A percentile compares a stretch with the other conserved stretches of the same genome.
phyloP scores from a whole-genome alignment of 2,888 invertebrate species.

The Rapana venosa region DNA sequence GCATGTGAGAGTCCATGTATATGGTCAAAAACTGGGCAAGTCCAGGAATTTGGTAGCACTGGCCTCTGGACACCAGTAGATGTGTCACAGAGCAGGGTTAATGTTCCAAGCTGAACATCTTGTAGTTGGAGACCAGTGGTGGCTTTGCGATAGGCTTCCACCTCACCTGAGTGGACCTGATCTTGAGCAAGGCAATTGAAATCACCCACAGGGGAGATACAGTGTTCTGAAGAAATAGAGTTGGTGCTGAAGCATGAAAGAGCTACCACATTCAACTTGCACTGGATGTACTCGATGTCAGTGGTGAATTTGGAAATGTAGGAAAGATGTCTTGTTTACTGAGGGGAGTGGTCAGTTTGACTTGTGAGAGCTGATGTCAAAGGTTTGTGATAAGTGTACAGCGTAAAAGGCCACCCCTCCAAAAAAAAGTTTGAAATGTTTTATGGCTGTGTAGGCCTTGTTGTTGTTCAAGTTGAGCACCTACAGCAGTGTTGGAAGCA shows the following conservation, averaged over 20 bases:
- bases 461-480: conserved; percentile 36
- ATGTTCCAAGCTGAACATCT: conserved; percentile 7
- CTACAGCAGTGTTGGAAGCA: conserved; percentile 37
- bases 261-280: conserved; percentile 42
- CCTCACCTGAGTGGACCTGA: conserved; percentile 35
- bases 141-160: conserved; percentile 22
- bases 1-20: conserved; percentile 42
- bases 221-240: conserved; percentile 23
- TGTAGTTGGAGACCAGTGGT: conserved; percentile 34
- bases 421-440: conserved; percentile 29
- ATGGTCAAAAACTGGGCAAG: conserved; percentile 32
- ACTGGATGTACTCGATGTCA: conserved; percentile 32
- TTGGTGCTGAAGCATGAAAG: conserved; percentile 39
- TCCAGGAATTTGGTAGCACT: conserved; percentile 31
- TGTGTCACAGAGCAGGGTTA: conserved; percentile 19
- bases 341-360: not conserved
- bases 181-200: conserved; percentile 32
- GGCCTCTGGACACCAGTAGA: conserved; percentile 32
- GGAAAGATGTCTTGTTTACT: conserved; percentile 42
- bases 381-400: not conserved
- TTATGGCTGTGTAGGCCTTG: conserved; percentile 16
- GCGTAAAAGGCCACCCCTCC: not conserved
- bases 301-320: conserved; percentile 40
- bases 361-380: not conserved
- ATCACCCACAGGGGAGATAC: not conserved